Conservation (phyloP, 2,113 vertebrate genomes). For the Microcebus jonahi region DNA sequence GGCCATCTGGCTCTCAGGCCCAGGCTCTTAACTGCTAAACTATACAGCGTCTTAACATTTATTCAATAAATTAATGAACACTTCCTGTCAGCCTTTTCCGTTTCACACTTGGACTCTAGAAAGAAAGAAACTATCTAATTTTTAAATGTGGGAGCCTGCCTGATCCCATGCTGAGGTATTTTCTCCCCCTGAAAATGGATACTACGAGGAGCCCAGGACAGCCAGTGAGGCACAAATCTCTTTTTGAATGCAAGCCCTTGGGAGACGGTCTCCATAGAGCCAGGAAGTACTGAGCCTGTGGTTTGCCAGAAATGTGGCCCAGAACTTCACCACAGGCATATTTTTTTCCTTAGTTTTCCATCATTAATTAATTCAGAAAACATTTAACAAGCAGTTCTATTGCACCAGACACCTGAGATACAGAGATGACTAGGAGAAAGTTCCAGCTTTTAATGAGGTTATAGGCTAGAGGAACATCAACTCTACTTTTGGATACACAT, state of each 20-base stretch:
- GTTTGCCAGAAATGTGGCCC: not conserved
- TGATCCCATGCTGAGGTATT: not conserved
- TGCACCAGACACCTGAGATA: not conserved
- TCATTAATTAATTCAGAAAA: slow-evolving; percentile 41
- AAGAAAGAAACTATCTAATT: not conserved
- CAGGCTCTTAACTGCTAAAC: slow-evolving; percentile 13
- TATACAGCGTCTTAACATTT: slow-evolving; percentile 1
- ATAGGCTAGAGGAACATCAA: not conserved
- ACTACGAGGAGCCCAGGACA: not conserved
- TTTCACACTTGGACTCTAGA: slow-evolving; percentile 10
- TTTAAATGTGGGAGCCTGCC: not conserved
- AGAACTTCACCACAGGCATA: not conserved
- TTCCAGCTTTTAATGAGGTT: not conserved
- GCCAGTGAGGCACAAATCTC: not conserved
- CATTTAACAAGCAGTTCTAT: not conserved
- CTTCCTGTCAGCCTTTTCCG: not conserved
- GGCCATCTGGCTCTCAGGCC: not conserved
- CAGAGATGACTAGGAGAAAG: not conserved
- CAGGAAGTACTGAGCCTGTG: not conserved
- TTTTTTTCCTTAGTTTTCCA: not conserved
- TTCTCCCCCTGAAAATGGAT: not conserved
- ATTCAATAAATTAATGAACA: slow-evolving; percentile 39
- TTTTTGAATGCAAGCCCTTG: not conserved
- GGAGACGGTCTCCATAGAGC: not conserved
- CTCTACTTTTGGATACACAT: not conserved